Evolutionary conservation across 2,888 invertebrate genomes (phyloP), one percentile per base, ranked within the genome.

Genomic region (Panopea generosa): DNA sequence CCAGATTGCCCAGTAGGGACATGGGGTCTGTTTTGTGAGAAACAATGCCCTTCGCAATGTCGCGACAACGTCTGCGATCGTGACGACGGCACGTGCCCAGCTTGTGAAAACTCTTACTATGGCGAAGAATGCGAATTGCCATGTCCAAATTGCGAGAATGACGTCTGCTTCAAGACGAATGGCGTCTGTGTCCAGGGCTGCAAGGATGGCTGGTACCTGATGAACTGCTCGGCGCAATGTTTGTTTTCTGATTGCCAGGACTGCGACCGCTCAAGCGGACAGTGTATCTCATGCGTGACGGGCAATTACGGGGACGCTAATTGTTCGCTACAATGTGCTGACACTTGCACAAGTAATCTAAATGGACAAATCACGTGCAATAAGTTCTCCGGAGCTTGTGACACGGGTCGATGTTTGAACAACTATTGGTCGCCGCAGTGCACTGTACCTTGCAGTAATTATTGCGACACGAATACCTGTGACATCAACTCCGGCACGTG

Each of bases 1-100:
- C n/a, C 76, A 80, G 80, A 29, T 9, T 80, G 80, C 45, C 67
- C 61, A 1, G 18, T 24, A 2, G 43, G 59, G 16, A 47, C 20
- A 2, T 67, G 66, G 61, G 80, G 80, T 0, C 9, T 59, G 6
- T 70, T 62, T 33, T 80, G 80, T 40, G 29, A 76, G 18, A 22
- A 55, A 4, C 11, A 53, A 1, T 80, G 80, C 33, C 73, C 80
- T 22, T 27, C 33, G 2, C 60, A 80, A 18, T 80, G 80, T 63
- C 27, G 14, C 1, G 70, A 61, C n/a, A 67, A 62, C 24, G 63
- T 53, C 7, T 80, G 80, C 29, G 50, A 62, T 6, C 40, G 80
- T 2, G 38, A 67, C 1, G 11, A 16, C 18, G 80, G 80, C 1
- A 22, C 7, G 2, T 80, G 80, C 40, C 26, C 65, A 18, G 53